Base-by-base conservation (phyloP, 1,140 invertebrate genomes). In the Penaeus vannamei region DNA sequence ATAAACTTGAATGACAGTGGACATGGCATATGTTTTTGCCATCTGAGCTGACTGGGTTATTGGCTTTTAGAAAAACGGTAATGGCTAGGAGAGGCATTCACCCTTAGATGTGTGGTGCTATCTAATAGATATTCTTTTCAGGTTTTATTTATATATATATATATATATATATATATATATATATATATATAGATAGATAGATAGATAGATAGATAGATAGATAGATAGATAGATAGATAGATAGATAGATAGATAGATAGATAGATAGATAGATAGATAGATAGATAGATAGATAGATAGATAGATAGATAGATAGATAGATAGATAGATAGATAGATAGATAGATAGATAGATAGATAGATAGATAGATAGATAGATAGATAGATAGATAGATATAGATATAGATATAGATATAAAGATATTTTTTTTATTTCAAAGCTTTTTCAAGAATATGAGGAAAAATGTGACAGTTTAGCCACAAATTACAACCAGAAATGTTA, bases 81-180 rank as follows among this genome's bases (percentile, higher is more conserved):
- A n/a, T n/a, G n/a, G n/a, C n/a, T n/a, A n/a, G n/a, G n/a, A n/a
- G n/a, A n/a, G n/a, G n/a, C n/a, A n/a, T n/a, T n/a, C n/a, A n/a
- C n/a, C n/a, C n/a, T n/a, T n/a, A n/a, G n/a, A n/a, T n/a, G n/a
- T n/a, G n/a, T n/a, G n/a, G n/a, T n/a, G n/a, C n/a, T n/a, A n/a
- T n/a, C n/a, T n/a, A n/a, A 69, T 29, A 69, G 8, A 69, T 29
- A 23, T 64, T 64, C 23, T 64, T 64, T 64, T 64, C 23, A 64
- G 61, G 61, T 64, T 64, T 64, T 64, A 64, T 14, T 64, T 29
- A 29, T 77, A 77, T 77, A 77, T 77, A 77, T 77, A 77, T 77
- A 77, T 77, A 64, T 77, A 77, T 77, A 77, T 77, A 77, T 77
- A 77, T 77, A 77, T 77, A 77, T 36, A 77, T 77, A 77, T 77